Conservation (phyloP, 1,140 invertebrate genomes). For the Megathymus violae region DNA sequence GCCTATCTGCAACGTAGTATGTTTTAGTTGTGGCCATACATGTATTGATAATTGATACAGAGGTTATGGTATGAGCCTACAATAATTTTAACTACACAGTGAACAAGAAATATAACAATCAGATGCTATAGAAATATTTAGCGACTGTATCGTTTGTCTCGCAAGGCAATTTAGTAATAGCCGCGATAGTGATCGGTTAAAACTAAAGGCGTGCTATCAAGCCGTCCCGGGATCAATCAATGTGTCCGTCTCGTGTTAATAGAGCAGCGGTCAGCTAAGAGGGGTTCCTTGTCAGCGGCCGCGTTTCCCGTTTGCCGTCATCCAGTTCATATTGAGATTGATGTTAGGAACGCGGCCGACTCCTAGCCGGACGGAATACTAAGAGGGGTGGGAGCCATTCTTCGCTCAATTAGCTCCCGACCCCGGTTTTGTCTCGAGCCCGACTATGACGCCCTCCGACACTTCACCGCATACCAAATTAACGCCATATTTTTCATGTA, state of each 20-base stretch:
- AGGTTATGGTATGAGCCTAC: too few relatives aligned
- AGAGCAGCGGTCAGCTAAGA: constrained; percentile 62
- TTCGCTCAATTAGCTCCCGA: constrained; percentile 72
- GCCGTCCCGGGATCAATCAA: constrained; percentile 66
- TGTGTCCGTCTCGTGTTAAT: constrained; percentile 55
- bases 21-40: too few relatives aligned
- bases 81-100: too few relatives aligned
- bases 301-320: constrained; percentile 70
- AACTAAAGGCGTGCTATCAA: constrained; percentile 40
- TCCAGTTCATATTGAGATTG: constrained; percentile 76
- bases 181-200: constrained; percentile 12
- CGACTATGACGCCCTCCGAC: constrained; percentile 60
- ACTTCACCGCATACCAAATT: constrained; percentile 75
- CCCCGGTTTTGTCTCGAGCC: constrained; percentile 66
- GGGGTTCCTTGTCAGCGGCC: constrained; percentile 68
- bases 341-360: constrained; percentile 65
- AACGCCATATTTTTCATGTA: constrained; percentile 73
- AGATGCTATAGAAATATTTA: too few relatives aligned
- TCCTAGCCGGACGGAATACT: constrained; percentile 66
- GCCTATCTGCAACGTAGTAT: too few relatives aligned
- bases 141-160: background rate
- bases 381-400: constrained; percentile 65
- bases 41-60: too few relatives aligned
- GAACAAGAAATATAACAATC: too few relatives aligned
- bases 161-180: constrained; percentile 1